Conservation (phyloP, 2,797 vertebrate species). For the Erethizon dorsatum region DNA sequence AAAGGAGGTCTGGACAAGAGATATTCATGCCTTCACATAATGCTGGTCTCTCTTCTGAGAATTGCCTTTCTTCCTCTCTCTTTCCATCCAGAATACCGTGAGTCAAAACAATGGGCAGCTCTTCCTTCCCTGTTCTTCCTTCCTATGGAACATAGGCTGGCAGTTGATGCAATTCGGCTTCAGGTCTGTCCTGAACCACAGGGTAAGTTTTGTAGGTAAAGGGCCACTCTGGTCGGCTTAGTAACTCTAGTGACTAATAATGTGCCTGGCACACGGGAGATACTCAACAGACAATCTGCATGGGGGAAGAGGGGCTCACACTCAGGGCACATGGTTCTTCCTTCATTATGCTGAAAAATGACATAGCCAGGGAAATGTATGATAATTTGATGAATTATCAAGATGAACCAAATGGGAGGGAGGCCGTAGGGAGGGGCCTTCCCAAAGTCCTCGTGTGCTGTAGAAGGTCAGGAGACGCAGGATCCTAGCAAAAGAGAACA, state of each 20-base stretch:
- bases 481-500: background rate
- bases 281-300: background rate
- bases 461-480: background rate
- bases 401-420: background rate
- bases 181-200: background rate
- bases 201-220: background rate
- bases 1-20: background rate
- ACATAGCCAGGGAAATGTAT: background rate
- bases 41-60: conserved; percentile 7
- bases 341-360: background rate
- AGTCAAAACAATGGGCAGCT: background rate
- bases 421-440: background rate
- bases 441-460: background rate
- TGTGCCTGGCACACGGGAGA: background rate
- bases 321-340: background rate
- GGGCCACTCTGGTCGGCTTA: background rate
- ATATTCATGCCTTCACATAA: background rate
- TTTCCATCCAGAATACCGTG: background rate
- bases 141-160: background rate
- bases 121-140: background rate
- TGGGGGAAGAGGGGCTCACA: background rate
- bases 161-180: background rate
- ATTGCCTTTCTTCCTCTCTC: background rate
- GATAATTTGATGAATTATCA: background rate
- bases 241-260: background rate